A percentile compares a stretch with the other conserved stretches of the same genome.
Evolutionary conservation across 2,888 invertebrate genomes (phyloP).

Genomic region (Antitype chi): DNA sequence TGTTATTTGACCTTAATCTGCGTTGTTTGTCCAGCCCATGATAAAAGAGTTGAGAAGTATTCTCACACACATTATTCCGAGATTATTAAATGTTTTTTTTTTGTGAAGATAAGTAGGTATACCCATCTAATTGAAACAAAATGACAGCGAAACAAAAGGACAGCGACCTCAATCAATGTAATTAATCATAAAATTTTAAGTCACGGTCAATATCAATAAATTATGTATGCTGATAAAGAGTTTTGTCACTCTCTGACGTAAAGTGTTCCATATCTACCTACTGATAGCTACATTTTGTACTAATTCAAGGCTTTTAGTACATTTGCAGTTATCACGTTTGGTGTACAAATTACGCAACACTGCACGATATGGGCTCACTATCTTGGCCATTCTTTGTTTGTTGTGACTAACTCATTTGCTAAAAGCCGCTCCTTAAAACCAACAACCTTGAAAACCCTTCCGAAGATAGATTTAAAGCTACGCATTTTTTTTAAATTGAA

Average conservation of each 20-base stretch:
- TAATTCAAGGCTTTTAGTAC: neutral
- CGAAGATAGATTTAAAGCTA: neutral
- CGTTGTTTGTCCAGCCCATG: conserved; percentile 10
- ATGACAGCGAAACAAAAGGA: too few relatives aligned
- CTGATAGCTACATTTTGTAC: conserved; percentile 1
- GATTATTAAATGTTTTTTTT: neutral
- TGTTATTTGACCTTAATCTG: conserved; percentile 45
- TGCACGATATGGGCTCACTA: neutral
- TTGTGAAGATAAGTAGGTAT: neutral
- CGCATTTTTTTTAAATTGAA: neutral
- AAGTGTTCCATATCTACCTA: neutral
- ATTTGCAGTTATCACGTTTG: neutral
- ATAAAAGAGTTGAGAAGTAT: conserved; percentile 22
- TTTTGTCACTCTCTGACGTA: neutral
- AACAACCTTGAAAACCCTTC: neutral
- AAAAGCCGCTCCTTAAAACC: neutral
- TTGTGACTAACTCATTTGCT: neutral
- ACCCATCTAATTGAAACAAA: too few relatives aligned
- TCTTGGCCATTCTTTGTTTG: neutral
- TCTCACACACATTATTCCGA: neutral
- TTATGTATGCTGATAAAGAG: conserved; percentile 14
- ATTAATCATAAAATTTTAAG: neutral
- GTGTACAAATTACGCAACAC: neutral
- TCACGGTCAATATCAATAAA: neutral
- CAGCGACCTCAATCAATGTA: conserved; percentile 2